Evolutionary conservation across 2,113 vertebrate genomes (phyloP).

Genomic region (Enhydra lutris): DNA sequence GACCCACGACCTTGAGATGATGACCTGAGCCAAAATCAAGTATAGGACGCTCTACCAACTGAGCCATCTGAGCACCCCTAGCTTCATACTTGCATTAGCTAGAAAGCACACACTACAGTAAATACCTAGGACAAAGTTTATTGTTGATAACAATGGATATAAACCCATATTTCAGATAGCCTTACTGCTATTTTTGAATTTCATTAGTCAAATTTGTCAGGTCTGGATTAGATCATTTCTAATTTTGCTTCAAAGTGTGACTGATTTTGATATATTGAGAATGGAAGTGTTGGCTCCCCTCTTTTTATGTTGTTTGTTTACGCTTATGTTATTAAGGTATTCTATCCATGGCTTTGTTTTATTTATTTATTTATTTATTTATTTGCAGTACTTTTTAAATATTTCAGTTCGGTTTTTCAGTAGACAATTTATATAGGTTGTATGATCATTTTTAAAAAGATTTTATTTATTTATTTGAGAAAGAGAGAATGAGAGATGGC

Average conservation of each 20-base stretch:
- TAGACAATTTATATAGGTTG: background rate
- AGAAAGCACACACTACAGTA: background rate
- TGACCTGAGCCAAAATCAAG: background rate
- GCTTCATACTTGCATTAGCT: background rate
- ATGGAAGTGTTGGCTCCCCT: background rate
- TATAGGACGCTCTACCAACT: background rate
- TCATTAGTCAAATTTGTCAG: background rate
- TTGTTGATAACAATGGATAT: background rate
- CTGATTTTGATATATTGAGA: background rate
- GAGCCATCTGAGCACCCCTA: background rate
- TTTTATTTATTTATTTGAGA: background rate
- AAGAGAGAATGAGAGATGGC: background rate
- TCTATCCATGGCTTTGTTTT: background rate
- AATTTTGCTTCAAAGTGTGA: background rate
- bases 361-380: background rate
- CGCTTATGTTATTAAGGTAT: background rate
- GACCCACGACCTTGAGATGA: background rate
- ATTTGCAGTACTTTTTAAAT: background rate
- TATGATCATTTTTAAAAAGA: background rate
- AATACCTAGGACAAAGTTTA: background rate
- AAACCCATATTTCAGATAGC: background rate
- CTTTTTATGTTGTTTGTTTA: background rate
- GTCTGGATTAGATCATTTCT: background rate
- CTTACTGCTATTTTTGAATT: background rate
- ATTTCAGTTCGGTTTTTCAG: background rate